These are phyloP conservation scores for Synergus japonicus DNA, from an alignment of 2,888 invertebrate species.

Conservation along the genomic window DNA sequence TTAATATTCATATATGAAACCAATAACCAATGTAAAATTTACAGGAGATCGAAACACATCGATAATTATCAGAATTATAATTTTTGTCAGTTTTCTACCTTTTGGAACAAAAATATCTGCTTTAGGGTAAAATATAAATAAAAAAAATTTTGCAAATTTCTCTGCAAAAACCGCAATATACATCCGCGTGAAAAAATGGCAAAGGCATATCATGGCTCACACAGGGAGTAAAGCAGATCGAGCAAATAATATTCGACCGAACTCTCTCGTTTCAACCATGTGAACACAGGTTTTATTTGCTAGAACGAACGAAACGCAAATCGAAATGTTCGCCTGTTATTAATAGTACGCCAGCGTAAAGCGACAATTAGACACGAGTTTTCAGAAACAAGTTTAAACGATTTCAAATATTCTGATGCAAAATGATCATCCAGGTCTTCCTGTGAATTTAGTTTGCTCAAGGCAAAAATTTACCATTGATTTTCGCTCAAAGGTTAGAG, in stretches of 20 bases:
- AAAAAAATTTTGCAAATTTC: slow-evolving; percentile 29
- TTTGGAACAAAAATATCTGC: slow-evolving; percentile 39
- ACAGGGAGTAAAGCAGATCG: slow-evolving; percentile 55
- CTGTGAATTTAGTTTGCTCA: not conserved
- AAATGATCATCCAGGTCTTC: not conserved
- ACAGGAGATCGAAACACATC: slow-evolving; percentile 3
- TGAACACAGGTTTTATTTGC: slow-evolving; percentile 59
- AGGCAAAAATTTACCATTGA: not conserved
- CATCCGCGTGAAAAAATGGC: slow-evolving; percentile 54
- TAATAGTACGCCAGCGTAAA: slow-evolving; percentile 58
- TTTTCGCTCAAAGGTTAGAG: not conserved
- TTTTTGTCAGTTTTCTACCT: not conserved
- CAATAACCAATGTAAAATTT: too few species aligned
- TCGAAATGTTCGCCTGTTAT: slow-evolving; percentile 62
- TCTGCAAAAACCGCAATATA: slow-evolving; percentile 27
- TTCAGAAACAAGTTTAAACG: slow-evolving; percentile 46
- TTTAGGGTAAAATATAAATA: slow-evolving; percentile 6
- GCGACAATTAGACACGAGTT: slow-evolving; percentile 49
- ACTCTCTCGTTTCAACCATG: slow-evolving; percentile 60
- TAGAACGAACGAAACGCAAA: slow-evolving; percentile 58
- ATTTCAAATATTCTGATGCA: slow-evolving; percentile 38
- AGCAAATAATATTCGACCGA: slow-evolving; percentile 63
- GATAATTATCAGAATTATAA: slow-evolving; percentile 8
- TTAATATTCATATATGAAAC: not conserved
- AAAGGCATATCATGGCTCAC: slow-evolving; percentile 53